Evolutionary conservation across 2,888 invertebrate species (phyloP).

Genomic region (Philhelius pedissequus): DNA sequence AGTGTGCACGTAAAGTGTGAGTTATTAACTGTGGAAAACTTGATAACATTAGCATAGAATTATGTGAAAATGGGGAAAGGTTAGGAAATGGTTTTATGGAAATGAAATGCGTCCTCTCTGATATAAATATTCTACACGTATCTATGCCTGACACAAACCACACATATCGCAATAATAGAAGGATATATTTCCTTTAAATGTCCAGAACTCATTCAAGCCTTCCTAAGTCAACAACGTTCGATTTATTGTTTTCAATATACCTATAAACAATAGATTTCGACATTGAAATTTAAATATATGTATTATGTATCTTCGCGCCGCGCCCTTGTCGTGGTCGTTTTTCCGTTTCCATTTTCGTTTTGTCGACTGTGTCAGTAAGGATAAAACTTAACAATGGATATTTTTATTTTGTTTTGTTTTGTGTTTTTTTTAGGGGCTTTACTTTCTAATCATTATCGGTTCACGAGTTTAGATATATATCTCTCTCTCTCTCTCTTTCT

Average conservation of each 20-base stretch:
- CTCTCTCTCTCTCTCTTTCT: no score
- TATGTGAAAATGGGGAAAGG: constrained; percentile 1
- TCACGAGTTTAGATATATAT: not conserved
- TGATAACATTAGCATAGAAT: constrained; percentile 18
- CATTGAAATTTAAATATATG: no score
- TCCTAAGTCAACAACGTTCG: constrained; percentile 41
- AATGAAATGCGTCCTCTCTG: constrained; percentile 30
- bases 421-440: constrained; percentile 2
- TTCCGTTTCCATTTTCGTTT: no score
- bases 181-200: constrained; percentile 7
- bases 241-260: constrained; percentile 33
- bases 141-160: no score
- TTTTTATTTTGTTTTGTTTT: not conserved
- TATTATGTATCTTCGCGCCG: not conserved
- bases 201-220: constrained; percentile 12
- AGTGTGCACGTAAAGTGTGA: constrained; percentile 25
- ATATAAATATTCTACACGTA: constrained; percentile 19
- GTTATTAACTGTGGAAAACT: constrained; percentile 45
- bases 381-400: constrained; percentile 1
- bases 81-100: constrained; percentile 35
- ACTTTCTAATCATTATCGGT: constrained; percentile 39
- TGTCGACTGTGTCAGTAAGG: not conserved
- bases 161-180: not conserved
- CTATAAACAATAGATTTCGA: constrained; percentile 28
- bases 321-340: not conserved